phyloP scores from a whole-genome alignment of 64 coral and sea anemone species.

The Stylophora pistillata region DNA sequence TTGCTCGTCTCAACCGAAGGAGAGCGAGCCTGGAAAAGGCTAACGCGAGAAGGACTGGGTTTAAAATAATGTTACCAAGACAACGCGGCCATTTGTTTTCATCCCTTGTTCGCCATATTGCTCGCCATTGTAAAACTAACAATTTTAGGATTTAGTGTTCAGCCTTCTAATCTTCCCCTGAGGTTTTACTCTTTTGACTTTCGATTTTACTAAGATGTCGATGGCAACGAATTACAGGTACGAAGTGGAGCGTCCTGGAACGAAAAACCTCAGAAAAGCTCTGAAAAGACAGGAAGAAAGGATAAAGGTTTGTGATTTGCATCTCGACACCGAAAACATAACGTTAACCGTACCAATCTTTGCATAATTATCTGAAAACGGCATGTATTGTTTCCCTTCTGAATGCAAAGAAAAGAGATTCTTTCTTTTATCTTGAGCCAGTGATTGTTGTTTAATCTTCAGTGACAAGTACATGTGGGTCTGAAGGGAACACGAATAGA shows the following conservation, averaged over 20 bases:
- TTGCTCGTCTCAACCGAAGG: too few species aligned
- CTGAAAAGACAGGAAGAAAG: constrained; percentile 77
- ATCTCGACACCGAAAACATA: too few species aligned
- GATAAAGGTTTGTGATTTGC: constrained; percentile 66
- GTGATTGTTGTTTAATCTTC: not conserved
- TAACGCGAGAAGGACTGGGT: not conserved
- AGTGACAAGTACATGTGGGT: too few species aligned
- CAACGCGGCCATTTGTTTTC: not conserved
- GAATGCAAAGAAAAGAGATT: not conserved
- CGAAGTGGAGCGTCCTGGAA: constrained; percentile 75
- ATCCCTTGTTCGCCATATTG: not conserved
- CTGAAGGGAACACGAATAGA: too few species aligned
- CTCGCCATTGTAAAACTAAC: constrained; percentile 8
- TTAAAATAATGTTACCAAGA: not conserved
- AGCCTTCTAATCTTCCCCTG: not conserved
- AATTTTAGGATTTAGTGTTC: constrained; percentile 4
- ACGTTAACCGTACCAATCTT: too few species aligned
- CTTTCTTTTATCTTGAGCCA: not conserved
- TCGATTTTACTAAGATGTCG: constrained; percentile 56
- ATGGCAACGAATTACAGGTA: constrained; percentile 89
- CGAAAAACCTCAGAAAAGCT: constrained; percentile 78
- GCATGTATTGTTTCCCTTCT: not conserved
- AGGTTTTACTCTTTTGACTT: not conserved
- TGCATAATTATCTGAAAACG: not conserved
- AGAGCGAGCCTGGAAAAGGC: too few species aligned